Evolutionary conservation across 2,113 vertebrate species (phyloP).

Genomic region (Psammodynastes pulverulentus): DNA sequence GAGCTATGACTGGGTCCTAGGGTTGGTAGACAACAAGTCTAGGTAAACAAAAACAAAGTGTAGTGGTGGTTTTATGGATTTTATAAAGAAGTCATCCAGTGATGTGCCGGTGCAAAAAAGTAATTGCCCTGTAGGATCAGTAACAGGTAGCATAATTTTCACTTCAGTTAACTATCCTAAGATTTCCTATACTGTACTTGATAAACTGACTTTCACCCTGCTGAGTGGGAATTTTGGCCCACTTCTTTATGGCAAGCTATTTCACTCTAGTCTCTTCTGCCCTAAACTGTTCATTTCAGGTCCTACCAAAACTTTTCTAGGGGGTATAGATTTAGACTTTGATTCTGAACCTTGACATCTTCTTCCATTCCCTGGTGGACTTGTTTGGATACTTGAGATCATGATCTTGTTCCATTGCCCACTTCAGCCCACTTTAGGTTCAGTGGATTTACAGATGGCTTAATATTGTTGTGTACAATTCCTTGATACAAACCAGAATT

Average conservation of each 20-base stretch:
- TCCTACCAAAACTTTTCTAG: not conserved
- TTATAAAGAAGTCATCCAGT: not conserved
- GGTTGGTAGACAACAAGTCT: not conserved
- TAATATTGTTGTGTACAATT: not conserved
- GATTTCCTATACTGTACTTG: not conserved
- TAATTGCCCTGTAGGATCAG: not conserved
- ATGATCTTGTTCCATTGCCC: not conserved
- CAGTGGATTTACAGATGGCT: not conserved
- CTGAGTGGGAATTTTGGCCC: not conserved
- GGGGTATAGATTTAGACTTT: not conserved
- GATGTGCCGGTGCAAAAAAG: not conserved
- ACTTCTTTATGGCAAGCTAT: not conserved
- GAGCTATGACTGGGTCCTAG: not conserved
- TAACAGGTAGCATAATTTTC: not conserved
- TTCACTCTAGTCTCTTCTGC: not conserved
- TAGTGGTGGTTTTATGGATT: not conserved
- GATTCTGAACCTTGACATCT: not conserved
- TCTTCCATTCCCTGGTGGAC: not conserved
- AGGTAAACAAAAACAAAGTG: not conserved
- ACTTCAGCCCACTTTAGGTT: not conserved
- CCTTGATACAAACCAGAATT: not conserved
- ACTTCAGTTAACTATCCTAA: not conserved
- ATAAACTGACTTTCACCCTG: not conserved
- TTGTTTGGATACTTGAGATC: not conserved
- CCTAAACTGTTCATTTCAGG: not conserved